phyloP scores from a whole-genome alignment of 1,140 invertebrate species.

The Pantala flavescens region DNA sequence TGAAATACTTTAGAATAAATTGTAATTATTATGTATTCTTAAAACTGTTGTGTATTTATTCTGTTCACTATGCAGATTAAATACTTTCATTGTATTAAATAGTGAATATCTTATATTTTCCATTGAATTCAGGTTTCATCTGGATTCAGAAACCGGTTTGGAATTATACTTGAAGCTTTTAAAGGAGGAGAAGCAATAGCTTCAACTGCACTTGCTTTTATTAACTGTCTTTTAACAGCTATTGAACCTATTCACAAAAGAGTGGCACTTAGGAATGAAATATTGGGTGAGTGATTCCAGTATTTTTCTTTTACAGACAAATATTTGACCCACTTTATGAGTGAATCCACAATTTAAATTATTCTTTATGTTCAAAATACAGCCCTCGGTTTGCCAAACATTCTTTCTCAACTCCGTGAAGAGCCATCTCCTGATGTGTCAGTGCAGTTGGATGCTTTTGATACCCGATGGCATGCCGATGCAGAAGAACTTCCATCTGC shows the following conservation, averaged over 20 bases:
- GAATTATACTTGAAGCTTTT: conserved; percentile 14
- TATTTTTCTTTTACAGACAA: too few species aligned
- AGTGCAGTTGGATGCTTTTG: background rate
- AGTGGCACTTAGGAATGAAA: conserved; percentile 38
- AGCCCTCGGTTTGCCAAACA: background rate
- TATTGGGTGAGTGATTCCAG: conserved; percentile 35
- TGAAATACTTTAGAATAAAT: too few species aligned
- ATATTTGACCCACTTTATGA: too few species aligned
- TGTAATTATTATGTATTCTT: too few species aligned
- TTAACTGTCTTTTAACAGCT: conserved; percentile 43
- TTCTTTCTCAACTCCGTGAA: background rate
- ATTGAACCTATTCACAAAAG: conserved; percentile 33
- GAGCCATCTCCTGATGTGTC: background rate
- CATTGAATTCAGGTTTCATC: background rate
- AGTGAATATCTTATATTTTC: too few species aligned
- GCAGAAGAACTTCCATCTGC: background rate
- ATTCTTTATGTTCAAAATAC: background rate
- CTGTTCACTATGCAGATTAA: too few species aligned
- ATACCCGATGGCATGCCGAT: background rate
- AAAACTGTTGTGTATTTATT: too few species aligned
- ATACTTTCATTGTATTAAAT: too few species aligned
- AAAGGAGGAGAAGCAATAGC: background rate
- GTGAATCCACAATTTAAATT: too few species aligned
- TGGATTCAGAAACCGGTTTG: conserved; percentile 1
- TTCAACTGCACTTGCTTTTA: conserved; percentile 36